Conservation (phyloP, 2,797 vertebrate species). For the Champsocephalus gunnari region DNA sequence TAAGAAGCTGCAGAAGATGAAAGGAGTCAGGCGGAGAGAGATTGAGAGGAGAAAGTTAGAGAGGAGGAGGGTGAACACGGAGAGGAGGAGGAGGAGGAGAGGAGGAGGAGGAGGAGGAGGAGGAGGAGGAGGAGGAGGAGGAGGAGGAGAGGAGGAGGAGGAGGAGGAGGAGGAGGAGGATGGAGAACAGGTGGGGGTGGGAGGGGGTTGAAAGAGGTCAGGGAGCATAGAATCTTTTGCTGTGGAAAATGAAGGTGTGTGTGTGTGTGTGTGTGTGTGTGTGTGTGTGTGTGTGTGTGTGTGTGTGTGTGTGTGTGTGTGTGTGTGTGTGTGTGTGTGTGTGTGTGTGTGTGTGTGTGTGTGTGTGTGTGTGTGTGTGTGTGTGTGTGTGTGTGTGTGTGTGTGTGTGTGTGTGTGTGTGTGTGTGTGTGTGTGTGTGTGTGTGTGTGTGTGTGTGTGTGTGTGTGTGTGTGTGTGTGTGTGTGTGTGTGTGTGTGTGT, state of each 20-base stretch:
- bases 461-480: conserved; percentile 18
- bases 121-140: conserved; percentile 35
- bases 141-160: conserved; percentile 27
- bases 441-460: no score
- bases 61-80: no score
- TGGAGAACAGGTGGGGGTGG: conserved; percentile 59
- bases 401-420: no score
- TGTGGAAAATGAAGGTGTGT: conserved; percentile 60
- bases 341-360: conserved; percentile 1
- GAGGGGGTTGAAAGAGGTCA: conserved; percentile 66
- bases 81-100: conserved; percentile 34
- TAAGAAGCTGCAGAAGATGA: conserved; percentile 54
- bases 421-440: no score
- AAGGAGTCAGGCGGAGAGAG: conserved; percentile 48
- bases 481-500: conserved; percentile 42
- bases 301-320: no score
- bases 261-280: neutral
- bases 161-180: conserved; percentile 20
- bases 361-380: conserved; percentile 38
- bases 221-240: conserved; percentile 61
- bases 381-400: no score
- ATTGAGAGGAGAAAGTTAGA: conserved; percentile 23
- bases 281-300: conserved; percentile 47
- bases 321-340: no score
- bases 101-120: neutral